phyloP scores from a whole-genome alignment of 2,797 vertebrate genomes.

The Aplochiton taeniatus region DNA sequence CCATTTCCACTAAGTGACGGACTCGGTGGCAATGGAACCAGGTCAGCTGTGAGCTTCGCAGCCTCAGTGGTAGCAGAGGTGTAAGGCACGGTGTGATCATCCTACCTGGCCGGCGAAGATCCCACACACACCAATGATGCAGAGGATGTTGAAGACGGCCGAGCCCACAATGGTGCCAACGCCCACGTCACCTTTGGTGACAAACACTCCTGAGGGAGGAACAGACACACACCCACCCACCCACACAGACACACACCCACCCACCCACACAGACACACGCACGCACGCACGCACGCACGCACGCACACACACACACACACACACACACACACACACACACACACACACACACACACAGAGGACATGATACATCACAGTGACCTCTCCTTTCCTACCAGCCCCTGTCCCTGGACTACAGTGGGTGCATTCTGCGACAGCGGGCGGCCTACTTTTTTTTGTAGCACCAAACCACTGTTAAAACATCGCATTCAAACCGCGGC shows the following conservation, averaged over 20 bases:
- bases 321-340: constrained; percentile 17
- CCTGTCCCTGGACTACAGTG: not conserved
- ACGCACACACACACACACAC: constrained; percentile 18
- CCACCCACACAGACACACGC: not conserved
- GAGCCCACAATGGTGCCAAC: constrained; percentile 96
- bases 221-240: not conserved
- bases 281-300: no score
- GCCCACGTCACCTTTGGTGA: constrained; percentile 93
- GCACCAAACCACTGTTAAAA: no score
- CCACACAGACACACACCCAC: not conserved
- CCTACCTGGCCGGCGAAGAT: constrained; percentile 91
- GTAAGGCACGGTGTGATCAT: no score
- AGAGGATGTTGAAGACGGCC: constrained; percentile 94
- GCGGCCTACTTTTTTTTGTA: no score
- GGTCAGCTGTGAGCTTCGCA: no score
- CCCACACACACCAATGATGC: constrained; percentile 94
- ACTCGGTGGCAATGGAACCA: no score
- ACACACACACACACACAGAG: not conserved
- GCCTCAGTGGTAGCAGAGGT: no score
- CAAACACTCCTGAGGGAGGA: constrained; percentile 85
- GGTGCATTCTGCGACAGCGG: not conserved
- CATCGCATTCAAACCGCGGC: no score
- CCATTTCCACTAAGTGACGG: no score
- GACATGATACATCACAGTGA: not conserved
- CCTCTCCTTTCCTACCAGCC: not conserved